Percentiles rank a stretch among this genome's conserved stretches.
These are phyloP conservation scores for Chaetops frenatus DNA, from an alignment of 2,113 vertebrate species.

Conservation along the genomic window DNA sequence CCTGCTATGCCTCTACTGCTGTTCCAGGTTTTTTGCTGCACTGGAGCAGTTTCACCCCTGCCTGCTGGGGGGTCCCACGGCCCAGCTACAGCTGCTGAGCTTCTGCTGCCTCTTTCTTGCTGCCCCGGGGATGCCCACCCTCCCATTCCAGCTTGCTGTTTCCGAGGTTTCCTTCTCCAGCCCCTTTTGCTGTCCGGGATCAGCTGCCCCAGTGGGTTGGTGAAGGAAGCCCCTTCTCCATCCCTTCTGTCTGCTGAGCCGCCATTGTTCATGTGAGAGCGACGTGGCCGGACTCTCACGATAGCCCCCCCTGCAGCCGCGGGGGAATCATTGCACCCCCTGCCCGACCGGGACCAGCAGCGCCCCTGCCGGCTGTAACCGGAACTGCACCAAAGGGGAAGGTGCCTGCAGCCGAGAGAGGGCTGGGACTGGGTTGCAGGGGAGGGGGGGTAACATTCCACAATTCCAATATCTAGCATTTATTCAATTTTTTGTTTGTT, in stretches of 20 bases:
- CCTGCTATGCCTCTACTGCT: too few species aligned
- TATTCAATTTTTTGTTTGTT: neutral
- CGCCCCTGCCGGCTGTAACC: neutral
- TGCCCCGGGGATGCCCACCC: too few species aligned
- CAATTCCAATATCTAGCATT: neutral
- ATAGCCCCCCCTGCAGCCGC: neutral
- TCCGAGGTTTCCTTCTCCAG: neutral
- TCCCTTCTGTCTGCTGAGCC: neutral
- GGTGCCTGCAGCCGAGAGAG: rapidly evolving
- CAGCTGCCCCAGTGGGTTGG: rapidly evolving
- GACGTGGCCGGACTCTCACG: rapidly evolving
- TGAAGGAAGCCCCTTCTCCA: neutral
- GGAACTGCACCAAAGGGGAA: neutral
- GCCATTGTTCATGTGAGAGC: neutral
- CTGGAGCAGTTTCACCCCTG: too few species aligned
- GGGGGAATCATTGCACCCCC: neutral
- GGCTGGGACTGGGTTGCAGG: neutral
- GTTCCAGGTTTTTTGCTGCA: too few species aligned
- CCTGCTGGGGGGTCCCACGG: too few species aligned
- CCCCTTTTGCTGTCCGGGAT: rapidly evolving
- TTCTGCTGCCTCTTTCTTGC: too few species aligned
- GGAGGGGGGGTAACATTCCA: neutral
- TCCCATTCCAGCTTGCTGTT: too few species aligned
- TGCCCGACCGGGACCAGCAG: neutral
- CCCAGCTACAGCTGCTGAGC: too few species aligned